These are phyloP conservation scores for Cricetomys ansorgei DNA, from an alignment of 2,113 vertebrate species.

Conservation along the genomic window DNA sequence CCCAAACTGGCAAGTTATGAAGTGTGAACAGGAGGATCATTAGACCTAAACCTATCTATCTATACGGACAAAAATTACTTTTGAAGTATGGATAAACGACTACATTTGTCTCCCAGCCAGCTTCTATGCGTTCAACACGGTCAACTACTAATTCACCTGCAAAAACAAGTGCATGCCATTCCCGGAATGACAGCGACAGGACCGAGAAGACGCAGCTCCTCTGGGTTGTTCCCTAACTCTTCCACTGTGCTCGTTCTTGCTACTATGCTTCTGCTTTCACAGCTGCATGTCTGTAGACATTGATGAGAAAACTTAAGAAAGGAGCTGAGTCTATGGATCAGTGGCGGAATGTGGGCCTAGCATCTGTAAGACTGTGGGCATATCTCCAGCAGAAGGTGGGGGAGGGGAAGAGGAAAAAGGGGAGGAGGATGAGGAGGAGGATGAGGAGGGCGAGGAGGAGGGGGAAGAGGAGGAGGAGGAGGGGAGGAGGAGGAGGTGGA, in stretches of 20 bases:
- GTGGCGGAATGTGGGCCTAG: background rate
- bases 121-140: rapidly evolving
- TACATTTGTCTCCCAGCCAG: background rate
- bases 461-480: background rate
- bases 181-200: rapidly evolving
- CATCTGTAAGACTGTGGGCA: background rate
- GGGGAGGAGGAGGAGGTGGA: no score
- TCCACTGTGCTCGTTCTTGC: background rate
- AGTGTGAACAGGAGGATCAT: background rate
- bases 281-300: background rate
- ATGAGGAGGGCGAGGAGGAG: rapidly evolving
- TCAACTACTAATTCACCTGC: rapidly evolving
- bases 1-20: background rate
- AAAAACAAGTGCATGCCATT: rapidly evolving
- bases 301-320: background rate
- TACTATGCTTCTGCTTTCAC: background rate
- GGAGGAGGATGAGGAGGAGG: rapidly evolving
- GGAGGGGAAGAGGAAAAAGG: rapidly evolving
- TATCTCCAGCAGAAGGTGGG: background rate
- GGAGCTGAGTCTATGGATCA: no score
- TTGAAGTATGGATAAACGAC: background rate
- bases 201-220: background rate
- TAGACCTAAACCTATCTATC: background rate
- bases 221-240: background rate
- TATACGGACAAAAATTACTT: background rate